Conservation (phyloP, 2,797 vertebrate genomes). For the Lagorchestes hirsutus region DNA sequence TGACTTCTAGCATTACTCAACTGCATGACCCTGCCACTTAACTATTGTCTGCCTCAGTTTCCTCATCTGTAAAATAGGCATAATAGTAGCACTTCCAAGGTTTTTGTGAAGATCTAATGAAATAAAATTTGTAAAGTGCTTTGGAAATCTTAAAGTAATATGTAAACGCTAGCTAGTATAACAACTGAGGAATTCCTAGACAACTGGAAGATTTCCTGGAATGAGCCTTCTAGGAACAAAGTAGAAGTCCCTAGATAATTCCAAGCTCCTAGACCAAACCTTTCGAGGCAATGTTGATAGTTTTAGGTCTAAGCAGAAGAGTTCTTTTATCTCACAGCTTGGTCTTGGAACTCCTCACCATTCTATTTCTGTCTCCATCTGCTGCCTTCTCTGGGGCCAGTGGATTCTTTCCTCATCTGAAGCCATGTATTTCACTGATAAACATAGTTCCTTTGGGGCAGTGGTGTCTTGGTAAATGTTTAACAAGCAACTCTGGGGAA, state of each 20-base stretch:
- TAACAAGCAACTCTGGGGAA: not conserved
- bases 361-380: not conserved
- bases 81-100: not conserved
- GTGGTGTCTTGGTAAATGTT: not conserved
- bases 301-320: not conserved
- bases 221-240: not conserved
- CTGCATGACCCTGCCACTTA: not conserved
- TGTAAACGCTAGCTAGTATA: not conserved
- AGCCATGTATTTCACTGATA: not conserved
- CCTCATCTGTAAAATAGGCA: not conserved
- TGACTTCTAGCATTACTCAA: not conserved
- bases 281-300: not conserved
- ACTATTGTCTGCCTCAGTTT: not conserved
- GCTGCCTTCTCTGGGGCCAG: not conserved
- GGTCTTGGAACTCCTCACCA: not conserved
- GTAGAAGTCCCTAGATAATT: not conserved
- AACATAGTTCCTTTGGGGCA: not conserved
- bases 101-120: not conserved
- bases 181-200: not conserved
- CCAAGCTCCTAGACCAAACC: not conserved
- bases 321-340: not conserved
- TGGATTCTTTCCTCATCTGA: not conserved
- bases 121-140: not conserved
- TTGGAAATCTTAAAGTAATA: not conserved
- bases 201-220: not conserved